These are phyloP conservation scores for Oxygymnocypris stewartii DNA, from an alignment of 2,113 vertebrate genomes.

Conservation along the genomic window DNA sequence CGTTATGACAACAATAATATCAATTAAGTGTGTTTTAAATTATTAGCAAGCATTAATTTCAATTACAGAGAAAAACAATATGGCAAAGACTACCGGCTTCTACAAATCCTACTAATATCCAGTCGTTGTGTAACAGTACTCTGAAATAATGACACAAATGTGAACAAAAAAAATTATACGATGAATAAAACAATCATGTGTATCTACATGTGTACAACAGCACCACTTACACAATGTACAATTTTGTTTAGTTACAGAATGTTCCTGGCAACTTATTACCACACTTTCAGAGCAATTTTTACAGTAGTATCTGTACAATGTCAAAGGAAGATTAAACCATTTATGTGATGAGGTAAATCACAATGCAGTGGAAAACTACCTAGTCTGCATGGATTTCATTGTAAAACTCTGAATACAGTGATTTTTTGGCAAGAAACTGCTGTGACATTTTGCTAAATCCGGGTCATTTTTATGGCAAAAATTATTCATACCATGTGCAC, in stretches of 20 bases:
- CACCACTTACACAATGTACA: neutral
- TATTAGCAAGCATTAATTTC: neutral
- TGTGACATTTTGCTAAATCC: neutral
- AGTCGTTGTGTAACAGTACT: neutral
- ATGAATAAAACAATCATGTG: neutral
- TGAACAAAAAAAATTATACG: neutral
- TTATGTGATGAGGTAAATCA: neutral
- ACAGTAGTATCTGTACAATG: neutral
- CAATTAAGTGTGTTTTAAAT: neutral
- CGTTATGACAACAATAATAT: slow-evolving; percentile 16
- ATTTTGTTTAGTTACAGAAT: neutral
- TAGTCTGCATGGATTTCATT: neutral
- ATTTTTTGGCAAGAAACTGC: neutral
- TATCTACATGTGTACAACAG: neutral
- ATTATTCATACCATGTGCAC: neutral
- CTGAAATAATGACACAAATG: neutral
- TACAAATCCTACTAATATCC: neutral
- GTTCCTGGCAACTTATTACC: neutral
- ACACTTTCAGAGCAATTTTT: neutral
- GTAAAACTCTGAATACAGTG: neutral
- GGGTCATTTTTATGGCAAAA: neutral
- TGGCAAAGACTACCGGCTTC: neutral
- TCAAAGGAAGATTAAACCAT: neutral
- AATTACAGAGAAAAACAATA: neutral
- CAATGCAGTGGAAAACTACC: neutral